Conservation (phyloP, 2,113 vertebrate species). For the Sturnus vulgaris region DNA sequence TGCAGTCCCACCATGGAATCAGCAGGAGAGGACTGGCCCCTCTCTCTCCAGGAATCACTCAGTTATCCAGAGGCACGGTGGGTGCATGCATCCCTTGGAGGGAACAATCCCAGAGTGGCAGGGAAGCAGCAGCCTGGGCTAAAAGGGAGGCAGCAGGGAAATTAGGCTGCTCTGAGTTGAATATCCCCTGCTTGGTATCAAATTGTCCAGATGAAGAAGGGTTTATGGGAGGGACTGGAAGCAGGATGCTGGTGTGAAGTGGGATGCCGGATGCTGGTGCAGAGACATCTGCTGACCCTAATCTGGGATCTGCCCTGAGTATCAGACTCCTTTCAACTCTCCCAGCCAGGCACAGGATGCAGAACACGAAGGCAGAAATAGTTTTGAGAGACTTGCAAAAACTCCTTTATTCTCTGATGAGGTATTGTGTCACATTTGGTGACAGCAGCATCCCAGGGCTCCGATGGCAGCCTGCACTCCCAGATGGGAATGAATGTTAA, state of each 20-base stretch:
- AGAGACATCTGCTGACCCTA: not conserved
- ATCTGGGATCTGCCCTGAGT: not conserved
- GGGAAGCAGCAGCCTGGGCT: not conserved
- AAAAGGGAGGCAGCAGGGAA: not conserved
- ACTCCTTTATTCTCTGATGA: not conserved
- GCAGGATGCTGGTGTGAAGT: not conserved
- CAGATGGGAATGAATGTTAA: not conserved
- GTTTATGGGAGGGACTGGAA: not conserved
- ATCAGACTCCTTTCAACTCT: not conserved
- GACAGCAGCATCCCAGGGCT: not conserved
- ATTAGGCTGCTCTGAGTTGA: not conserved
- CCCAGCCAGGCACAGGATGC: not conserved
- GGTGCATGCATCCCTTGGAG: not conserved
- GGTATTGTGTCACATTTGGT: not conserved
- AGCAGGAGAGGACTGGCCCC: not conserved
- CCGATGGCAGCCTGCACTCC: not conserved
- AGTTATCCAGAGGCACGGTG: not conserved
- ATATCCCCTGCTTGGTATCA: no score
- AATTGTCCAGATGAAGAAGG: not conserved
- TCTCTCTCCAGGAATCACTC: rapidly evolving
- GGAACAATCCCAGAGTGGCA: rapidly evolving
- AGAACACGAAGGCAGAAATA: not conserved
- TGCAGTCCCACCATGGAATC: not conserved
- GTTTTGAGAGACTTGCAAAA: not conserved
- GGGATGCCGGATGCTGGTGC: not conserved